Conservation (phyloP, 2,113 vertebrate genomes). For the Uria lomvia region DNA sequence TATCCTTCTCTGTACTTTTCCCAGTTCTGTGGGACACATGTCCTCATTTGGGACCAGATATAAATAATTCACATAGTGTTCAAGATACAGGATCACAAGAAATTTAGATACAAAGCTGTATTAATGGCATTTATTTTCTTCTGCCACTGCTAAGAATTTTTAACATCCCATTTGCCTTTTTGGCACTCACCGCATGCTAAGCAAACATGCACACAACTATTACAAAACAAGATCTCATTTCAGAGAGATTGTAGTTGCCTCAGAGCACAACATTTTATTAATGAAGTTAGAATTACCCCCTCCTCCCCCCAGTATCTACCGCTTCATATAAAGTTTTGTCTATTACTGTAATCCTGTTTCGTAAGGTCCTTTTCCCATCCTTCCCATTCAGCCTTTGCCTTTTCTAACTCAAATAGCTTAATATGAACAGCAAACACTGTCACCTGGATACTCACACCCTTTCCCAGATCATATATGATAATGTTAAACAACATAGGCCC, state of each 20-base stretch:
- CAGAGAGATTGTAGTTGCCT: neutral
- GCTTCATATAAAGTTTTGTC: neutral
- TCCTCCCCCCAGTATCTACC: neutral
- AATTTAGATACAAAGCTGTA: neutral
- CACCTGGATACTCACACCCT: neutral
- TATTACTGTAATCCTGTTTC: neutral
- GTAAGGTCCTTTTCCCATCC: neutral
- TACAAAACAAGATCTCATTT: neutral
- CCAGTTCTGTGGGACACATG: neutral
- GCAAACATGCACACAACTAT: neutral
- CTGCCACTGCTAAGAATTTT: neutral
- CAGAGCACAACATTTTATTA: neutral
- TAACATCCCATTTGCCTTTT: neutral
- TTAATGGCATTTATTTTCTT: neutral
- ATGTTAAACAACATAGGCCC: neutral
- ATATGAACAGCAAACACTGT: neutral
- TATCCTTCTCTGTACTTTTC: neutral
- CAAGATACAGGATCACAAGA: neutral
- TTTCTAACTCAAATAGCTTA: neutral
- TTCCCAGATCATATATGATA: neutral
- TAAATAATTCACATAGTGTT: neutral
- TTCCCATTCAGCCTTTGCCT: neutral
- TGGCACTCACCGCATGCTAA: neutral
- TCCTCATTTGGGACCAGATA: neutral
- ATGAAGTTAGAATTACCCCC: neutral